phyloP scores from a whole-genome alignment of 2,113 vertebrate genomes.

The Platysternon megacephalum region DNA sequence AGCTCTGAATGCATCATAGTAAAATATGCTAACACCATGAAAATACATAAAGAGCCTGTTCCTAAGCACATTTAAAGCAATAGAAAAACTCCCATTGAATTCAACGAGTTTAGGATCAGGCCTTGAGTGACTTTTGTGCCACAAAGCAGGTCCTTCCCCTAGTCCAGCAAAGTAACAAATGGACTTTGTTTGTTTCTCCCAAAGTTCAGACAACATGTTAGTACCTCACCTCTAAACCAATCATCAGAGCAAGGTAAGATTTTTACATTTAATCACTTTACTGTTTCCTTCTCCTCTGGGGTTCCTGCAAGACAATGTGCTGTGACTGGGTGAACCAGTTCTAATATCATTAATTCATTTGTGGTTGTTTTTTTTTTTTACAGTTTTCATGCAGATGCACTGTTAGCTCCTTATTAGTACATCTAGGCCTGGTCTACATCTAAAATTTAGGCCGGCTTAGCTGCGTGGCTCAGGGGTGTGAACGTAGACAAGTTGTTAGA shows the following conservation, averaged over 20 bases:
- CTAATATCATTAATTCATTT: rapidly evolving
- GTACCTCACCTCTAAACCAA: conserved; percentile 23
- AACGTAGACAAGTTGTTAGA: not conserved
- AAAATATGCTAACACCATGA: not conserved
- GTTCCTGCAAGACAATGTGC: not conserved
- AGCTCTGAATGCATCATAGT: not conserved
- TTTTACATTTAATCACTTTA: not conserved
- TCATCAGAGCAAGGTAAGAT: conserved; percentile 47
- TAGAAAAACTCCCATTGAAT: not conserved
- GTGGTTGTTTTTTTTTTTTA: not conserved
- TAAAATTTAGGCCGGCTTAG: not conserved
- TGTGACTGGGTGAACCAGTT: not conserved
- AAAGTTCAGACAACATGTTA: conserved; percentile 58
- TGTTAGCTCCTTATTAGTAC: not conserved
- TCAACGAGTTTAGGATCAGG: not conserved
- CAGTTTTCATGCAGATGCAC: not conserved
- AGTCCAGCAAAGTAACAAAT: not conserved
- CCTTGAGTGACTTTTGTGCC: not conserved
- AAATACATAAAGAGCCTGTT: rapidly evolving
- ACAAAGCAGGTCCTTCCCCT: not conserved
- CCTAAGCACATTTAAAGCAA: not conserved
- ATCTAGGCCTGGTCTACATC: not conserved
- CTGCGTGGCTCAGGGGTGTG: not conserved
- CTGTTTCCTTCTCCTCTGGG: not conserved
- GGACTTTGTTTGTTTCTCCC: conserved; percentile 1